Evolutionary conservation across 2,113 vertebrate genomes (phyloP), one percentile per base, ranked within the genome.

Genomic region (Ceuthmochares aereus): DNA sequence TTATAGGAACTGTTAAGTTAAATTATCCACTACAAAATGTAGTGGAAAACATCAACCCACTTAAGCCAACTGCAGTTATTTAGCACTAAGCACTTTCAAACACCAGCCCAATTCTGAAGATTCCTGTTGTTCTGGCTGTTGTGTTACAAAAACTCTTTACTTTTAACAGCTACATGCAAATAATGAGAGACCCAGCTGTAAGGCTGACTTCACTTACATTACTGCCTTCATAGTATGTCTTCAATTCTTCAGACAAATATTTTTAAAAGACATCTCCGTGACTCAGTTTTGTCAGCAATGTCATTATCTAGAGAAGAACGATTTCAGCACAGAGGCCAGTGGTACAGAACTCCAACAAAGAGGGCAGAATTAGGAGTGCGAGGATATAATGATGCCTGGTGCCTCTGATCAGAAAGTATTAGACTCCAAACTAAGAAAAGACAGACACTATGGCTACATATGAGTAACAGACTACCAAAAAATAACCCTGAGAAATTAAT

Each of bases 401-500:
- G 70, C 87, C 78, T 91, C 81, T 49, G 58, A 80, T 75, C 58
- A 95, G 67, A 91, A 91, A 49, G 42, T 30, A 85, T 85, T 83
- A 83, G 42, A 77, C 72, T 86, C 94, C 84, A 93, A 85, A 85
- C 54, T 45, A 87, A 83, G 75, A 90, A 91, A 94, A 67, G 32
- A 62, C 42, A 90, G 42, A 69, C 29, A 43, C 26, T n/a, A 25
- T 14, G 55, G 87, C 82, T 96, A 69, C 34, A 80, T n/a, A 58
- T 62, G 45, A 94, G 29, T 73, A 88, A 94, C 69, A 95, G 76
- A 75, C 73, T 81, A 89, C 32, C 55, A 88, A 72, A 89, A 93
- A 30, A 52, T 63, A 84, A 80, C 83, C 91, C 90, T 87, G 89
- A 85, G 70, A 91, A 69, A 96, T 91, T 73, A 91, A 66, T 83